These are phyloP conservation scores for Clivina fossor DNA, from an alignment of 2,888 invertebrate genomes.

Conservation along the genomic window DNA sequence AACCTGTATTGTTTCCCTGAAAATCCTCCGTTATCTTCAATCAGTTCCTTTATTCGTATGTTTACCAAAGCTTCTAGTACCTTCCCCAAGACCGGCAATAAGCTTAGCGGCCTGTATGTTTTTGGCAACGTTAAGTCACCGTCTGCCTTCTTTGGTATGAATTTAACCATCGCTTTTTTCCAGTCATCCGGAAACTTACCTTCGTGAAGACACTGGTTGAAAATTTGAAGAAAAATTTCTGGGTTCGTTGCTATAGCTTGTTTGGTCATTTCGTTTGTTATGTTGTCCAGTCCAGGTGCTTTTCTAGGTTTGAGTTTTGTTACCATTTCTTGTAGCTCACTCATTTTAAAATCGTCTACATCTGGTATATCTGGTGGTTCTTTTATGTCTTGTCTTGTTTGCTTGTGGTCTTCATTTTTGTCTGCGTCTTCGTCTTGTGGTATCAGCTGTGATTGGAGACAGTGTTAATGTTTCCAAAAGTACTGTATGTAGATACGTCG, in stretches of 20 bases:
- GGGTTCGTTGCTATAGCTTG: background rate
- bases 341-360: too few species aligned
- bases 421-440: too few species aligned
- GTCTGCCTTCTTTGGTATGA: background rate
- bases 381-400: too few species aligned
- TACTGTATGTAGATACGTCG: too few species aligned
- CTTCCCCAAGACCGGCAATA: conserved; percentile 9
- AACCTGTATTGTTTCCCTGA: too few species aligned
- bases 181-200: background rate
- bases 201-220: background rate
- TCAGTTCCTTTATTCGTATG: background rate
- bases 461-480: too few species aligned
- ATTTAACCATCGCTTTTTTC: background rate
- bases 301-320: too few species aligned
- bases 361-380: too few species aligned
- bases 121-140: background rate
- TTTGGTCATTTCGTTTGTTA: background rate
- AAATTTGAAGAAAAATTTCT: background rate
- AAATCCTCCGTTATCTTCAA: background rate
- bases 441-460: too few species aligned
- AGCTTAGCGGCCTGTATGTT: background rate
- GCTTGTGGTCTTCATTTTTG: too few species aligned
- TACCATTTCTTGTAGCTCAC: too few species aligned
- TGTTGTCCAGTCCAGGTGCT: background rate
- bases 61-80: background rate